These are phyloP conservation scores for Phataginus tetradactyla DNA, from an alignment of 2,797 vertebrate genomes.

Conservation along the genomic window DNA sequence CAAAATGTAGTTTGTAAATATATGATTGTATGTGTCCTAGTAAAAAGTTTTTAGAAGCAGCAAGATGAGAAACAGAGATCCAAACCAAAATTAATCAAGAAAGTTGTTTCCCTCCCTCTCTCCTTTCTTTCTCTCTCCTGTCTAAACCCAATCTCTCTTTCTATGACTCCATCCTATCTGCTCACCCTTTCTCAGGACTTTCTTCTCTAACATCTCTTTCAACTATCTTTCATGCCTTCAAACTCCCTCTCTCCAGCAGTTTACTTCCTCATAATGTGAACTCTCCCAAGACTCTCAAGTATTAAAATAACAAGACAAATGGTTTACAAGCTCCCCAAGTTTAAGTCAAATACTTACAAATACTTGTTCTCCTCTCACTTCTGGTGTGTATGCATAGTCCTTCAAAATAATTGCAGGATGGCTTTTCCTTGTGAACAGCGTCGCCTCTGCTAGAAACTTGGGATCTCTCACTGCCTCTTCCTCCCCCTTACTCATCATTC, in stretches of 20 bases:
- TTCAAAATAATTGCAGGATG: neutral
- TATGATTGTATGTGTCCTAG: neutral
- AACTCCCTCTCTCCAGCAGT: neutral
- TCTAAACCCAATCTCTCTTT: neutral
- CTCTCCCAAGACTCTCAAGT: neutral
- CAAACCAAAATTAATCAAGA: neutral
- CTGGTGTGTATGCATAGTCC: neutral
- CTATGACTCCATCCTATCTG: neutral
- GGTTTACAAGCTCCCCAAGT: neutral
- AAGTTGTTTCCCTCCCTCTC: neutral
- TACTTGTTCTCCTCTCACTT: neutral
- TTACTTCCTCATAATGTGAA: neutral
- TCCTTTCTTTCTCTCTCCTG: neutral
- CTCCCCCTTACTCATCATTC: too few species aligned
- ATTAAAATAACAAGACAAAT: neutral
- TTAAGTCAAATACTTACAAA: neutral
- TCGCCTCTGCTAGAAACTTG: neutral
- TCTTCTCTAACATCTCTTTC: neutral
- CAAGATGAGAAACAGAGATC: neutral
- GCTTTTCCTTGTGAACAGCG: neutral
- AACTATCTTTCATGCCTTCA: neutral
- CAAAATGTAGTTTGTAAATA: neutral
- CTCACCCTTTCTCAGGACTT: neutral
- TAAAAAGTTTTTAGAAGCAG: neutral
- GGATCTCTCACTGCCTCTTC: neutral